Percentiles rank a stretch among this genome's conserved stretches.
These are phyloP conservation scores for Sebastes minor DNA, from an alignment of 2,797 vertebrate species.

Conservation along the genomic window DNA sequence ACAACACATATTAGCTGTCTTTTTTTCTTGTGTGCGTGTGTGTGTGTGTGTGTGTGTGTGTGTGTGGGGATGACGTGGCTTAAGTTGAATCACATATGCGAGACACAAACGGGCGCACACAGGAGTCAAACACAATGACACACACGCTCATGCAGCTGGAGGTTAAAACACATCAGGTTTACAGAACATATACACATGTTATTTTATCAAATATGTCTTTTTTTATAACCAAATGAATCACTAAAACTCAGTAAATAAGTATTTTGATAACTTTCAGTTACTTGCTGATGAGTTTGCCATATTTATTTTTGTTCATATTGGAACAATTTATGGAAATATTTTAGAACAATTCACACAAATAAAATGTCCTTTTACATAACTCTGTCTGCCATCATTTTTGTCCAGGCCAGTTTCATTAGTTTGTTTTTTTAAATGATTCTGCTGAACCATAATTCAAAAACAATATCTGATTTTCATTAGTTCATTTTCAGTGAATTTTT, in stretches of 20 bases:
- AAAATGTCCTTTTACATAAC: neutral
- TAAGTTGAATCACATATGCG: slow-evolving; percentile 47
- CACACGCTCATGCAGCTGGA: neutral
- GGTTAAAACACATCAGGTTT: slow-evolving; percentile 12
- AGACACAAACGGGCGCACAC: slow-evolving; percentile 22
- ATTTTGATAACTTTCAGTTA: neutral
- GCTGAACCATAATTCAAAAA: too few relatives aligned
- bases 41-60: neutral
- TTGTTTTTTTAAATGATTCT: too few relatives aligned
- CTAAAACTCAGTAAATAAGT: neutral
- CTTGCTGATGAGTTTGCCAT: neutral
- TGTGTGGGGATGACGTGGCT: slow-evolving; percentile 8
- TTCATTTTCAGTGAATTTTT: too few relatives aligned
- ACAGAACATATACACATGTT: neutral
- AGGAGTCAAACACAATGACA: neutral
- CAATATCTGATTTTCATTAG: too few relatives aligned
- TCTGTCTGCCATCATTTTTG: too few relatives aligned
- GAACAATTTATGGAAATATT: neutral
- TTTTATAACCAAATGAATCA: neutral
- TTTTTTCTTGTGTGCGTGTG: neutral
- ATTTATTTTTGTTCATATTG: neutral
- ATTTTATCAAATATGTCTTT: slow-evolving; percentile 2
- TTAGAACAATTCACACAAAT: neutral
- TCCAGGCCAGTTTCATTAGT: too few relatives aligned
- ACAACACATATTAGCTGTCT: slow-evolving; percentile 65